Percentiles rank a stretch among this genome's conserved stretches.
Conservation (phyloP, 2,113 vertebrate species). For the Rhinopomastus cyanomelas region DNA sequence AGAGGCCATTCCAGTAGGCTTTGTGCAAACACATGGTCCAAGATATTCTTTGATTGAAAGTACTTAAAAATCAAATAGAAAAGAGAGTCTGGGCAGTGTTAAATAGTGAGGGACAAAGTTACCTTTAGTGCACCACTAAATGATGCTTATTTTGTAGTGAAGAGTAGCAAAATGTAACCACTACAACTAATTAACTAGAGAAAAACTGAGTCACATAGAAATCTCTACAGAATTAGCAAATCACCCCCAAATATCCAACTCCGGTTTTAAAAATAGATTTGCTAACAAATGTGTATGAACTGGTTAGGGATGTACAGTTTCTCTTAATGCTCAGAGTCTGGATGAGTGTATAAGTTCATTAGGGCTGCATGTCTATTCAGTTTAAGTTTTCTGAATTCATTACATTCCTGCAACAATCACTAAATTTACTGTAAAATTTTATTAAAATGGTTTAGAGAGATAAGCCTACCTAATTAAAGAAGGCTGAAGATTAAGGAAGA, state of each 20-base stretch:
- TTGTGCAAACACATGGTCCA: not conserved
- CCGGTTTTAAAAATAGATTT: not conserved
- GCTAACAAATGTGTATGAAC: not conserved
- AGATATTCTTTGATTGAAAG: not conserved
- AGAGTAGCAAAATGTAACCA: not conserved
- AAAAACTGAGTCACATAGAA: not conserved
- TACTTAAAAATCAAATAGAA: not conserved
- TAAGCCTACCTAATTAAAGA: not conserved
- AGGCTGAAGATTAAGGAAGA: not conserved
- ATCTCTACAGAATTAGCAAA: not conserved
- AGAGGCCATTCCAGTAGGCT: not conserved
- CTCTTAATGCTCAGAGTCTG: not conserved
- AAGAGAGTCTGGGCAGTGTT: not conserved
- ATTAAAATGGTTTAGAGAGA: not conserved
- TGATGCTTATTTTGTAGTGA: not conserved
- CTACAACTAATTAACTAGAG: not conserved
- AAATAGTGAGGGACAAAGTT: not conserved
- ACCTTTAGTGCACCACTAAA: not conserved
- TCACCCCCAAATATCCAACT: not conserved
- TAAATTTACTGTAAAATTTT: not conserved
- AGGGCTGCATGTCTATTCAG: not conserved
- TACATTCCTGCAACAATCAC: not conserved
- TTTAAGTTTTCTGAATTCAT: slow-evolving; percentile 21
- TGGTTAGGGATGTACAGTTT: not conserved
- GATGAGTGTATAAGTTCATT: not conserved